Base-by-base conservation (phyloP, 2,888 invertebrate genomes). In the Tenthredo livida region DNA sequence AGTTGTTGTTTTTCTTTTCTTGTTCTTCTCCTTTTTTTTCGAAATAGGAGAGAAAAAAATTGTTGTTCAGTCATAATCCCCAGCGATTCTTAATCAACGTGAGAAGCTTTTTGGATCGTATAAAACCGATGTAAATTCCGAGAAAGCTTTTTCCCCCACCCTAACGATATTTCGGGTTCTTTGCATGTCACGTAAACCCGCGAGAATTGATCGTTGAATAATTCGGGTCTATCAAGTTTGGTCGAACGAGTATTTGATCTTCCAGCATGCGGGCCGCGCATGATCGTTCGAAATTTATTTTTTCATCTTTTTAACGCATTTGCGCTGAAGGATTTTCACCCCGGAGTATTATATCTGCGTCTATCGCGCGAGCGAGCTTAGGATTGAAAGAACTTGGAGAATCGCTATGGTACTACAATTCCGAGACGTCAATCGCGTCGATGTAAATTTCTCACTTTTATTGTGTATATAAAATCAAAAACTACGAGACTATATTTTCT, bases 121-220 rank as follows among this genome's bases (percentile, higher is more conserved):
- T 5, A n/a, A 73, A 43, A 43, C n/a, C 40, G 40, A n/a, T 43
- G 40, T 43, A 43, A 73, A 73, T 73, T 73, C 21, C 9, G 9
- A 9, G 10, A 21, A 21, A 73, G 73, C 40, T 73, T 73, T 40
- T 43, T 70, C 33, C 29, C 67, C 17, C 29, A 12, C n/a, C 12
- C 43, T 25, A 25, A 67, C 43, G 43, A 40, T 40, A 37, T 73
- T 73, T 21, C 43, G n/a, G 40, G 21, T 43, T 40, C 73, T 73
- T 73, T 73, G 21, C 40, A 43, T 73, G 73, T 73, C 73, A 12
- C n/a, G 43, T 73, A 43, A 73, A 12, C 73, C 43, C 43, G 43
- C n/a, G 77, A 77, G 77, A 77, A 77, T 77, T 77, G 77, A 77
- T 77, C 77, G 77, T 54, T 77, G 77, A 77, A 77, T 77, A 77